Conservation (phyloP, 1,140 invertebrate genomes). For the Drosophila funebris region DNA sequence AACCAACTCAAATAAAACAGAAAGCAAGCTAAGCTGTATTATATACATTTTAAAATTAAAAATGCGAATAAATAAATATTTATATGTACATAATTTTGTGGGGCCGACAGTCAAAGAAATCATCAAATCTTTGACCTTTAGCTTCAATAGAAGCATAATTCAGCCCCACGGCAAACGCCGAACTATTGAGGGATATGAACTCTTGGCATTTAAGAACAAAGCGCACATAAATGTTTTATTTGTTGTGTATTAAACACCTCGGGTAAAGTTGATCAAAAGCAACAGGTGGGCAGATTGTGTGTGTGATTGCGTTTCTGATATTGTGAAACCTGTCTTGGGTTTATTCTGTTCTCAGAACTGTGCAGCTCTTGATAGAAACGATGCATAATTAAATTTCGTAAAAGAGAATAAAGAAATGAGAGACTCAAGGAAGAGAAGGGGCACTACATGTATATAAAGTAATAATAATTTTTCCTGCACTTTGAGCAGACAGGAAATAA, state of each 20-base stretch:
- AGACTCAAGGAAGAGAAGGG: neutral
- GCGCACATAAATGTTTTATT: neutral
- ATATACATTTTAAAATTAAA: too few relatives aligned
- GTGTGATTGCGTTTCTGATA: too few relatives aligned
- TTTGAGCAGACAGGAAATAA: conserved; percentile 14
- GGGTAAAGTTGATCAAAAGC: neutral
- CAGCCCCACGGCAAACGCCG: neutral
- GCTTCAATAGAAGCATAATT: neutral
- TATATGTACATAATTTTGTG: neutral
- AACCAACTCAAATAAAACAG: too few relatives aligned
- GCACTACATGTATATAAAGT: neutral
- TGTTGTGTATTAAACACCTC: neutral
- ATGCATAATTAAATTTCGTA: conserved; percentile 4
- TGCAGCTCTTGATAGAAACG: neutral
- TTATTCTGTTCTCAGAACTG: neutral
- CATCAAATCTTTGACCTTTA: neutral
- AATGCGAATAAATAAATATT: neutral
- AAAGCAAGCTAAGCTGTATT: too few relatives aligned
- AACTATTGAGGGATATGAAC: neutral
- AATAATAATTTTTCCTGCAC: conserved; percentile 35
- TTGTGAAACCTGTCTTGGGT: too few relatives aligned
- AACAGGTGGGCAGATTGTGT: neutral
- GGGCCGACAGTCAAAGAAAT: neutral
- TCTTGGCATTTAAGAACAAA: neutral
- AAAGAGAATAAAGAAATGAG: neutral